Evolutionary conservation across 1,140 invertebrate species (phyloP).

Genomic region (Panagrolaimus sp.): DNA sequence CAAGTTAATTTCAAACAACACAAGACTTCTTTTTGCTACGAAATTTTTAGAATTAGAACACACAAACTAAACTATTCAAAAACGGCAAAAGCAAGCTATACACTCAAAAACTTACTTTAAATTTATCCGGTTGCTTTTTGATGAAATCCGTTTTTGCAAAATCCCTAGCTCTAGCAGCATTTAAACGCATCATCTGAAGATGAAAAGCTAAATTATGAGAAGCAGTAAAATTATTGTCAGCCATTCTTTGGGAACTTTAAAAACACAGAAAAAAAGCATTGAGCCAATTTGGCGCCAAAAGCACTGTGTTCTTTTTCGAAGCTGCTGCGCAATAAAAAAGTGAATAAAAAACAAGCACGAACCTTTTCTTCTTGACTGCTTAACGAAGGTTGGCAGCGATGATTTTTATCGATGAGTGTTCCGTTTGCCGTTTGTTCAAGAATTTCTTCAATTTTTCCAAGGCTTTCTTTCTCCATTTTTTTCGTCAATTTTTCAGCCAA

Average conservation of each 20-base stretch:
- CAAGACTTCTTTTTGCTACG: too few species aligned
- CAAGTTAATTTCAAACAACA: too few species aligned
- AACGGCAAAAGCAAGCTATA: too few species aligned
- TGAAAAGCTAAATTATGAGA: not conserved
- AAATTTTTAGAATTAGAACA: too few species aligned
- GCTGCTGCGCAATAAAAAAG: not conserved
- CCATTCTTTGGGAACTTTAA: too few species aligned
- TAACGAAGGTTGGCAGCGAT: not conserved
- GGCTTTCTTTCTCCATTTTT: conserved; percentile 5
- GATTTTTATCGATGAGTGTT: not conserved
- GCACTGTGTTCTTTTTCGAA: not conserved
- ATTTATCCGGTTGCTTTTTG: not conserved
- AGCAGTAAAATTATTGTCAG: too few species aligned
- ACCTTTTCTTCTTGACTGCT: conserved; percentile 3
- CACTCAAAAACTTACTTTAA: conserved; percentile 17
- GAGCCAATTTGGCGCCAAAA: not conserved
- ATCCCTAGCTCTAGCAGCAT: not conserved
- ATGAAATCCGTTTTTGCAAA: not conserved
- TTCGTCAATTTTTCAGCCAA: not conserved
- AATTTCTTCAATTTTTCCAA: conserved; percentile 9
- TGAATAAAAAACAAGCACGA: not conserved
- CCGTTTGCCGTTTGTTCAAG: conserved; percentile 1
- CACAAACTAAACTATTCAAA: too few species aligned
- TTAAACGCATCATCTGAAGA: conserved; percentile 11
- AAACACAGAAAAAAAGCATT: too few species aligned